Conservation (phyloP, 1,140 invertebrate species). For the Maconellicoccus hirsutus region DNA sequence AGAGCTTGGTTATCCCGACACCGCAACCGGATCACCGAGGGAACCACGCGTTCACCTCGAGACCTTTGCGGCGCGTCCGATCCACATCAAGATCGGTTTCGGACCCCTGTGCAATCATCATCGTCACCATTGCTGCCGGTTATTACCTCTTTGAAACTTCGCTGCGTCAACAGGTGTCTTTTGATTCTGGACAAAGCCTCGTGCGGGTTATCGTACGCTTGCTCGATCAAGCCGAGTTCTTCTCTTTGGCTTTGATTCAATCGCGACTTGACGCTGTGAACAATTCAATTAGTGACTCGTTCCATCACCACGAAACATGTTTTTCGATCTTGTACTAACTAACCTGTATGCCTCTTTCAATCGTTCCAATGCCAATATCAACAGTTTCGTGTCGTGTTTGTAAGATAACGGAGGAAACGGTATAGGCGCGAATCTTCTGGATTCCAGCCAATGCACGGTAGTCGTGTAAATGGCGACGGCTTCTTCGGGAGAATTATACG, state of each 20-base stretch:
- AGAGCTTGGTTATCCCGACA: neutral
- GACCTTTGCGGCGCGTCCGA: neutral
- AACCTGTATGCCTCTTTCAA: conserved; percentile 92
- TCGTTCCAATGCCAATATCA: conserved; percentile 92
- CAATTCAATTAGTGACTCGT: neutral
- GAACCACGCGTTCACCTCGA: neutral
- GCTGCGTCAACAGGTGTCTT: conserved; percentile 93
- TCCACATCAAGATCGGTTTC: neutral
- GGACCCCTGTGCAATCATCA: conserved; percentile 16
- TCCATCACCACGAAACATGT: neutral
- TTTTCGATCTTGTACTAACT: neutral
- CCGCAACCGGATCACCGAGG: neutral
- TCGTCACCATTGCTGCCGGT: neutral
- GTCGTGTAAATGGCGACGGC: conserved; percentile 99
- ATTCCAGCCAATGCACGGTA: conserved; percentile 98
- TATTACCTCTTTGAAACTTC: conserved; percentile 90
- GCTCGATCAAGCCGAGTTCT: conserved; percentile 96
- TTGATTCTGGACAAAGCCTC: conserved; percentile 98
- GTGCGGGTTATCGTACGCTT: conserved; percentile 99
- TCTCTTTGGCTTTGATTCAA: conserved; percentile 98
- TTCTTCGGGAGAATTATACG: conserved; percentile 98
- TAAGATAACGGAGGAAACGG: conserved; percentile 98
- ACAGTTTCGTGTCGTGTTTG: conserved; percentile 97
- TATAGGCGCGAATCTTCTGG: conserved; percentile 93
- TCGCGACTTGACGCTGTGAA: conserved; percentile 83